Base-by-base conservation (phyloP, 1,140 invertebrate genomes). In the Luehdorfia chinensis region DNA sequence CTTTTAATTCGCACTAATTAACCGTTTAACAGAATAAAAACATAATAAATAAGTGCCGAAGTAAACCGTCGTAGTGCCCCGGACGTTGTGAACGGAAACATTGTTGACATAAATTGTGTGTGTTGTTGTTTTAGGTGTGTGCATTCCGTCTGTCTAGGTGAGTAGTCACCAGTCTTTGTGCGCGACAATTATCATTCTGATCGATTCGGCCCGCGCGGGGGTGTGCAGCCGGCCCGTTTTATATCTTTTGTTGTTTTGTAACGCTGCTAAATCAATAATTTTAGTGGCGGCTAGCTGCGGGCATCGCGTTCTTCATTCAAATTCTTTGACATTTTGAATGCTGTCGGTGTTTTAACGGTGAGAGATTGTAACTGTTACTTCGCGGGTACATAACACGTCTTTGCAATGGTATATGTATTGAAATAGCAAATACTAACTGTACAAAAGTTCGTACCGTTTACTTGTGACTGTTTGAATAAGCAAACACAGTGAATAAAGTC, bases 211-310 rank as follows among this genome's bases (percentile, higher is more conserved):
- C 61, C 54, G 73, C 71, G 78, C 75, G 72, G 76, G 69, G 75
- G 71, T 75, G 75, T 70, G 72, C 72, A 72, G 60, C 59, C 62
- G 61, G 69, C 61, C 65, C 66, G 72, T 83, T 84, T 83, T 84
- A 79, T 81, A 80, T 84, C 80, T 85, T 85, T 84, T 84, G 80
- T 84, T 85, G 75, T 85, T 85, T 85, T 85, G 76, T 85, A 80
- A 75, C 74, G 65, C 63, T 63, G 59, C 58, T 66, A 76, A 85
- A 85, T 85, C 80, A 85, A 85, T 85, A 85, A 79, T 84, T 80
- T 84, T 78, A 81, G 75, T 78, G 67, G 72, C 65, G 60, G 66
- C 64, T 63, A 66, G 59, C 34, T 39, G 39, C 59, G 64, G 61
- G 59, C 68, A 66, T 65, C 57, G 68, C 66, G 63, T 58, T 65